Conservation (phyloP, 2,888 invertebrate genomes). For the Rosalia funebris region DNA sequence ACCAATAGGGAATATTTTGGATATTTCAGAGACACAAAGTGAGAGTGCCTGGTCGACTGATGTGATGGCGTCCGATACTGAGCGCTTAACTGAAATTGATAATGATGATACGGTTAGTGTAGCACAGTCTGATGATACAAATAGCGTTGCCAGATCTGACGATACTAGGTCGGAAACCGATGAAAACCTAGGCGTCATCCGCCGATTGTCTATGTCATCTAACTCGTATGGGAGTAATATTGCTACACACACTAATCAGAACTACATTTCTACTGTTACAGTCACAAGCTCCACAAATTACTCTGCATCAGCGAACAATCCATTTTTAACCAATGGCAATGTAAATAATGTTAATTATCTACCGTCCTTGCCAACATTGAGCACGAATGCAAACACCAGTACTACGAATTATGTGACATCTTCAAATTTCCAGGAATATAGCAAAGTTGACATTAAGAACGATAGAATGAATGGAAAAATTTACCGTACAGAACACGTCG, state of each 20-base stretch:
- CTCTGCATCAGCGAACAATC: constrained; percentile 3
- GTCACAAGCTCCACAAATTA: constrained; percentile 21
- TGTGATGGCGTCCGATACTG: constrained; percentile 92
- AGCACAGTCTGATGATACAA: constrained; percentile 65
- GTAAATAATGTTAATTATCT: constrained; percentile 8
- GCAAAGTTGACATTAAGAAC: constrained; percentile 47
- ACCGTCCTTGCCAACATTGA: constrained; percentile 24
- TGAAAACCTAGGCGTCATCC: constrained; percentile 54
- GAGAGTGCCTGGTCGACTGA: constrained; percentile 98
- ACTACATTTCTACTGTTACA: constrained; percentile 39
- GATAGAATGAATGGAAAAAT: constrained; percentile 53
- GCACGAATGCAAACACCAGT: constrained; percentile 22
- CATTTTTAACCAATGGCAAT: constrained; percentile 6
- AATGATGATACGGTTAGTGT: constrained; percentile 75
- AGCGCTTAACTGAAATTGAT: constrained; percentile 86
- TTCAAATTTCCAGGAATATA: constrained; percentile 46
- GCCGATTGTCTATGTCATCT: constrained; percentile 44
- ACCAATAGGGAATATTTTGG: constrained; percentile 65
- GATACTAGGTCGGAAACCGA: constrained; percentile 73
- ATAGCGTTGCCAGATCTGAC: constrained; percentile 79
- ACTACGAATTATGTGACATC: constrained; percentile 33
- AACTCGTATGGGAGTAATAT: constrained; percentile 31
- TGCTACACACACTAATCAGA: constrained; percentile 49
- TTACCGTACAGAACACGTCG: constrained; percentile 60
- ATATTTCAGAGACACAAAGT: constrained; percentile 91